A percentile compares a stretch with the other conserved stretches of the same genome.
phyloP scores from a whole-genome alignment of 2,888 invertebrate species.

The Tolmerus cingulatus region DNA sequence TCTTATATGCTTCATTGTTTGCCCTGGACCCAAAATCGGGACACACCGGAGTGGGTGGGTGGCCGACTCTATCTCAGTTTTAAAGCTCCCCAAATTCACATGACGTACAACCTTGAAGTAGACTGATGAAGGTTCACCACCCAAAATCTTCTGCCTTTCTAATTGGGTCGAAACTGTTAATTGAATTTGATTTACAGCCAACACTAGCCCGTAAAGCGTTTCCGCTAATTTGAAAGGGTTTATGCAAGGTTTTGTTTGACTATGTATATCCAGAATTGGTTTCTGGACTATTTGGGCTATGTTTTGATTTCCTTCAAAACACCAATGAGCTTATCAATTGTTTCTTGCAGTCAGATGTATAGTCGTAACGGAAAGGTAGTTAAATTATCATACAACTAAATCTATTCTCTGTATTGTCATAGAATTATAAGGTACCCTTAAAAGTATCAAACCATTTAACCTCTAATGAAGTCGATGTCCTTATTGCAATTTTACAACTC shows the following conservation, averaged over 20 bases:
- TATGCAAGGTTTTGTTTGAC: not conserved
- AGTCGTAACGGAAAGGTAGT: no score
- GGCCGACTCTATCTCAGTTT: not conserved
- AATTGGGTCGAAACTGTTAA: slow-evolving; percentile 23
- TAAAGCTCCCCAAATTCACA: not conserved
- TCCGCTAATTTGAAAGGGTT: slow-evolving; percentile 22
- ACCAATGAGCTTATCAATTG: not conserved
- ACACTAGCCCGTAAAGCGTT: not conserved
- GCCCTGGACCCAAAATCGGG: not conserved
- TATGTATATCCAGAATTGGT: not conserved
- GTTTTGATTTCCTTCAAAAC: not conserved
- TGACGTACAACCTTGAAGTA: not conserved
- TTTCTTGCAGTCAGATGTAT: no score
- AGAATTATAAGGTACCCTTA: no score
- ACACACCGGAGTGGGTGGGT: not conserved
- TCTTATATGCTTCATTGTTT: not conserved
- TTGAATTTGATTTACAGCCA: slow-evolving; percentile 22
- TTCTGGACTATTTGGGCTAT: not conserved
- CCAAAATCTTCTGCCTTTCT: not conserved
- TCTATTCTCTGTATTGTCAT: no score
- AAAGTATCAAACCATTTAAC: no score
- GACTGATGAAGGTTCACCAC: slow-evolving; percentile 18
- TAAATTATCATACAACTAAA: no score
- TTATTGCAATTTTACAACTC: no score
- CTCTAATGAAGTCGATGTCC: no score